Evolutionary conservation across 2,113 vertebrate genomes (phyloP).

Genomic region (Zapornia atra): DNA sequence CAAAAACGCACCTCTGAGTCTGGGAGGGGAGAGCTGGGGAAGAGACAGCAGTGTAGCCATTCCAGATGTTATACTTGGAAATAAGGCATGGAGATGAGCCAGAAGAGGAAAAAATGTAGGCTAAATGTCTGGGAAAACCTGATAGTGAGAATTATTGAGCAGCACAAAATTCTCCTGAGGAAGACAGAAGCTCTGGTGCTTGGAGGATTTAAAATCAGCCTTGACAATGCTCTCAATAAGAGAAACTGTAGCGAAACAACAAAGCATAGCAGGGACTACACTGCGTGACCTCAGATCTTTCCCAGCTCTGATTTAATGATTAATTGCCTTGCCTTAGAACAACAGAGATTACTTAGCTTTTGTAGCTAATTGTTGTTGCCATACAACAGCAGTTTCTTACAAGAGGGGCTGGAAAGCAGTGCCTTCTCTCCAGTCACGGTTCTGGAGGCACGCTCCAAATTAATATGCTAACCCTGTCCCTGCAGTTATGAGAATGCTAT

Average conservation of each 20-base stretch:
- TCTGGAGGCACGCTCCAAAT: slow-evolving; percentile 61
- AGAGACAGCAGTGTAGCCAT: not conserved
- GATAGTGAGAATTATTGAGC: slow-evolving; percentile 29
- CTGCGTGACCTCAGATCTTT: not conserved
- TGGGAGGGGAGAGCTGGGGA: not conserved
- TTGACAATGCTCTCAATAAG: not conserved
- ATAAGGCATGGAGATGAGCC: not conserved
- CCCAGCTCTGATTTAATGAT: slow-evolving; percentile 13
- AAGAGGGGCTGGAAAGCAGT: slow-evolving; percentile 55
- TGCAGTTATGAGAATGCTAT: slow-evolving; percentile 65
- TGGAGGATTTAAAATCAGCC: slow-evolving; percentile 2
- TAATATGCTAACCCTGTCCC: slow-evolving; percentile 65
- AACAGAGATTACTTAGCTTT: slow-evolving; percentile 29
- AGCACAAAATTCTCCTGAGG: slow-evolving; percentile 1
- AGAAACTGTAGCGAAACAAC: not conserved
- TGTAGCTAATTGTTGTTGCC: slow-evolving; percentile 47
- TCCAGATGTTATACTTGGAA: not conserved
- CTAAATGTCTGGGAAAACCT: slow-evolving; percentile 4
- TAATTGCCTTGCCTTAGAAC: slow-evolving; percentile 31
- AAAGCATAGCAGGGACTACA: not conserved
- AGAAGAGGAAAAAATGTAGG: not conserved
- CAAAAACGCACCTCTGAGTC: not conserved
- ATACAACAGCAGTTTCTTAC: slow-evolving; percentile 44
- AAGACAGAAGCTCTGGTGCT: not conserved
- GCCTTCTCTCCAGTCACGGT: slow-evolving; percentile 54